Base-by-base conservation (phyloP, 23 tunicate species). In the Halocynthia roretzi region DNA sequence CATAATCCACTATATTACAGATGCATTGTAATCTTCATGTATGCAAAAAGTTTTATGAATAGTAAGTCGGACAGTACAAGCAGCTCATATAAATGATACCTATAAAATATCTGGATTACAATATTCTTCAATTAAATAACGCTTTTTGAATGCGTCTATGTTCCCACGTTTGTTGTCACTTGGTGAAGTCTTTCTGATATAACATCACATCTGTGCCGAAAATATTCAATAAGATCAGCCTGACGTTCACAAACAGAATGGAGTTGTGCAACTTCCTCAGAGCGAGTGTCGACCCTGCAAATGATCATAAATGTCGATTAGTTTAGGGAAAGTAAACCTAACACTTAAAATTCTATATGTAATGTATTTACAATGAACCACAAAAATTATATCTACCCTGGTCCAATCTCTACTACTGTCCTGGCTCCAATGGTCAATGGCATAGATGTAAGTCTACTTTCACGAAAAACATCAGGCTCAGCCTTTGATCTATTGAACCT, bases 241-340 rank as follows among this genome's bases (percentile, higher is more conserved):
- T 74, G 78, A 6, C 56, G 55, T 54, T 74, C 78, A 54, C 78
- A 74, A 7, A 74, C 78, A 54, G 78, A 50, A 15, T 74, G 78
- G 64, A 74, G 31, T 17, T 54, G 18, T 14, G 78, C 56, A 31
- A 74, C 56, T 20, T 74, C 78, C 18, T 74, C 56, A 48, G 55
- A 22, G 22, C 56, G 56, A 5, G 55, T 64, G 31, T 48, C 22
- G 62, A 74, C 56, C 5, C 78, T 74, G 62, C 44, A 31, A 31
- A 31, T 31, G 44, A n/a, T 19, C 20, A 51, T 10, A 66, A 66
- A 66, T n/a, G 10, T 57, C 62, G 62, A 11, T 10, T 10, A 57
- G 62, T 57, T 57, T 57, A 57, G 62, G n/a, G n/a, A n/a, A n/a
- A n/a, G n/a, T n/a, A n/a, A n/a, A n/a, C n/a, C n/a, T 4, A 31